phyloP scores from a whole-genome alignment of 2,113 vertebrate genomes.

The Chunga burmeisteri region DNA sequence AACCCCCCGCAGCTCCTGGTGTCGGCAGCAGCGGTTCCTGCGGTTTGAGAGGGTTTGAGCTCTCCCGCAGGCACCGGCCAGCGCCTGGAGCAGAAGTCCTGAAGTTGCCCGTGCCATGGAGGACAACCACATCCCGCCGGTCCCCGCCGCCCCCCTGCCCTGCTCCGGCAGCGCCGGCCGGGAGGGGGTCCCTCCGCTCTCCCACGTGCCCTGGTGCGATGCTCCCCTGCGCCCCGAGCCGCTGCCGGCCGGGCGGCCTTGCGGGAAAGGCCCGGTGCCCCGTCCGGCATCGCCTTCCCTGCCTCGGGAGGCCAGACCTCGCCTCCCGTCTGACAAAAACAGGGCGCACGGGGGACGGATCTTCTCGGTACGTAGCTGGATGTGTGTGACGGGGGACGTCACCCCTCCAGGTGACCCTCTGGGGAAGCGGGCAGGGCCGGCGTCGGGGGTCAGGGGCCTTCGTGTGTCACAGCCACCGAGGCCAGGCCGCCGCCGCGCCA shows the following conservation, averaged over 20 bases:
- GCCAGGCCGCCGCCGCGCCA: not conserved
- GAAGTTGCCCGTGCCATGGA: not conserved
- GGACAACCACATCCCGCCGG: accelerated
- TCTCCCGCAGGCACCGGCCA: accelerated
- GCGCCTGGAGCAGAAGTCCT: not conserved
- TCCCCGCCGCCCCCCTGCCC: accelerated
- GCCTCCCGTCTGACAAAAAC: not conserved
- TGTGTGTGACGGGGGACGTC: accelerated
- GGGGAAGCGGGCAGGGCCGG: not conserved
- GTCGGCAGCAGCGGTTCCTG: not conserved
- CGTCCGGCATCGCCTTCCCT: accelerated
- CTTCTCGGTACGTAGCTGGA: not conserved
- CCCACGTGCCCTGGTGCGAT: accelerated
- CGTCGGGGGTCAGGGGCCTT: accelerated
- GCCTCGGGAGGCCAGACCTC: not conserved
- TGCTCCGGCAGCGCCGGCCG: accelerated
- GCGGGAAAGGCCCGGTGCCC: not conserved
- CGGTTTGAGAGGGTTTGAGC: not conserved
- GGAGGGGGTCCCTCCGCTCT: accelerated
- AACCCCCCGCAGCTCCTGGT: not conserved
- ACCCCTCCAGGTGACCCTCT: not conserved
- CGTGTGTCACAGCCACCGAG: accelerated
- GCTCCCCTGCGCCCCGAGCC: not conserved
- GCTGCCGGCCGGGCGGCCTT: not conserved
- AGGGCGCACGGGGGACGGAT: accelerated